Evolutionary conservation across 2,113 vertebrate genomes (phyloP), one percentile per base, ranked within the genome.

Genomic region (Acrocephalus kingi): DNA sequence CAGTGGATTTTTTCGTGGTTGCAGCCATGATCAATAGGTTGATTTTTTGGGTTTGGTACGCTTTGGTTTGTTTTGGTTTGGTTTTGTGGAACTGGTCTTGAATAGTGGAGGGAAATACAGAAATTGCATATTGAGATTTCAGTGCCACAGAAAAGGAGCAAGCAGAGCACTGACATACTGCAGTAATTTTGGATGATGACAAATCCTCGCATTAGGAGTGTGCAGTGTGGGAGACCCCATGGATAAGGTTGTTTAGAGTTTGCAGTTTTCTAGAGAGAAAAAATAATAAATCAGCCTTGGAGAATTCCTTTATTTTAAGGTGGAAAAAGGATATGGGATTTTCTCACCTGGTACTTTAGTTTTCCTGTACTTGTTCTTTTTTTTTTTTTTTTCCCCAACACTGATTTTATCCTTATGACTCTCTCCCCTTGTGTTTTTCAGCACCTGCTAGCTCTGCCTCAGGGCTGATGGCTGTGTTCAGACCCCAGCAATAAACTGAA

Each of bases 351-450:
- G 14, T 49, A n/a, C 41, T 81, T 89, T 28, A 8, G 9, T 45
- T 76, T 92, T 88, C 22, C 58, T 62, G 43, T 90, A 13, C 13
- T 45, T 72, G 4, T 28, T 52, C 4, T 24, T 15, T 7, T 6
- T 30, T 16, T 28, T 30, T 46, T 20, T 10, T 33, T n/a, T 23
- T 5, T 1, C 7, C 4, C 6, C 28, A 1, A 13, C 9, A 18
- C 11, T 16, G 16, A 39, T 77, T 76, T 78, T 81, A 10, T 59
- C 21, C 15, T 52, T 64, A 35, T 63, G 10, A 63, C 25, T 78
- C n/a, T 84, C 49, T 69, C 37, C 41, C 43, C 11, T 61, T 45
- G 7, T 56, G 28, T 46, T 89, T 68, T 79, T 69, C 82, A 45
- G 30, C n/a, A 58, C 41, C 73, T 69, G 14, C 23, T 62, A 55